Evolutionary conservation across 92 coral and sea anemone genomes (phyloP), one percentile per base, ranked within the genome.

Genomic region (Parazoanthus darwini): DNA sequence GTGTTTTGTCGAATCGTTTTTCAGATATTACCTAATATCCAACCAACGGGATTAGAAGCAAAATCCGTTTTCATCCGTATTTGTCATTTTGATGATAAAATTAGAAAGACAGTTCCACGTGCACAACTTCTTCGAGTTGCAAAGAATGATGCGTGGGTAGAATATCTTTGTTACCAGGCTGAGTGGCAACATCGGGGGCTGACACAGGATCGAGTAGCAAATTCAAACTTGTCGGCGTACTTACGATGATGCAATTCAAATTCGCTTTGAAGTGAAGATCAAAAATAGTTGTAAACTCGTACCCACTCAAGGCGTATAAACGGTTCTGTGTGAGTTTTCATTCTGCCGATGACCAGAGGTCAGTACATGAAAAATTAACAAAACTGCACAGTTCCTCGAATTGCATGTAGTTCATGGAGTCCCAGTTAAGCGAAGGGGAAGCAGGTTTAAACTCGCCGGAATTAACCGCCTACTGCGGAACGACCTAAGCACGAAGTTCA

Each of bases 401-500:
- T 22, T 1, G 70, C 70, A 0, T 2, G 26, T 20, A 8, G 18
- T 14, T 80, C 25, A 80, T 54, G 85, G 48, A 80, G 15, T 23
- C 25, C 25, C 70, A 63, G 1, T 0, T 63, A 63, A 63, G 58
- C 5, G 42, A 33, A 6, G 25, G 1, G 18, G 85, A 23, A 6
- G 25, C 59, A 35, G 58, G 1, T 18, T 23, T 37, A 58, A 33
- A 35, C 23, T 6, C 59, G 9, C 43, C 56, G 14, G 59, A 9
- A 39, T 10, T 18, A 5, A 58, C 23, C 15, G 14, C 7, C 48
- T 5, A 72, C 96, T 8, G 75, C 39, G 11, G 92, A 85, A 71
- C 88, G 87, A 2, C 91, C 91, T 25, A 80, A 36, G 33, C 38
- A 66, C 63, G 86, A 90, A n/a, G 96, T 76, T 54, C 86, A 86